Evolutionary conservation across 2,888 invertebrate species (phyloP).

Genomic region (Nephrotoma appendiculata): DNA sequence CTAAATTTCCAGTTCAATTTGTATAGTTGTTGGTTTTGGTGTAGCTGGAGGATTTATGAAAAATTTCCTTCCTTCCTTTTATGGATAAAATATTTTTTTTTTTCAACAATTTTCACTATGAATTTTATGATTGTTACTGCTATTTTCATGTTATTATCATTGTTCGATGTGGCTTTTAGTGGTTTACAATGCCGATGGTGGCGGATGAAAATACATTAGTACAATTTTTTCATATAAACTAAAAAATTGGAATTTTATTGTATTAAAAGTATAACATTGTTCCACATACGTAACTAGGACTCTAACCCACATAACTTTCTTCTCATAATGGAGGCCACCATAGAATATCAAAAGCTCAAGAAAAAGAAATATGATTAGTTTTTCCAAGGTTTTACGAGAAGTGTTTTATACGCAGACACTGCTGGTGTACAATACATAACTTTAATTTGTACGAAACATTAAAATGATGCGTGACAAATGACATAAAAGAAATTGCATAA

Average conservation of each 20-base stretch:
- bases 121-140: neutral
- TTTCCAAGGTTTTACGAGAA: no score
- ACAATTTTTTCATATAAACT: neutral
- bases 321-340: no score
- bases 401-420: no score
- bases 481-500: no score
- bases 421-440: no score
- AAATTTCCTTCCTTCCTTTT: neutral
- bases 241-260: neutral
- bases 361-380: no score
- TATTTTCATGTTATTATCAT: neutral
- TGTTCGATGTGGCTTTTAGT: neutral
- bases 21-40: neutral
- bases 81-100: no score
- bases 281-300: no score
- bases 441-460: no score
- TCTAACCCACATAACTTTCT: no score
- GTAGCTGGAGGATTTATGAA: neutral
- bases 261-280: neutral
- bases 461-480: no score
- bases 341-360: no score
- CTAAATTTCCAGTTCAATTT: neutral
- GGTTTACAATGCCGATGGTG: neutral
- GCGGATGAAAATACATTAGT: neutral
- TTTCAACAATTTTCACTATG: neutral